A percentile compares a stretch with the other conserved stretches of the same genome.
These are phyloP conservation scores for Gymnarchus niloticus DNA, from an alignment of 2,113 vertebrate genomes.

Conservation along the genomic window DNA sequence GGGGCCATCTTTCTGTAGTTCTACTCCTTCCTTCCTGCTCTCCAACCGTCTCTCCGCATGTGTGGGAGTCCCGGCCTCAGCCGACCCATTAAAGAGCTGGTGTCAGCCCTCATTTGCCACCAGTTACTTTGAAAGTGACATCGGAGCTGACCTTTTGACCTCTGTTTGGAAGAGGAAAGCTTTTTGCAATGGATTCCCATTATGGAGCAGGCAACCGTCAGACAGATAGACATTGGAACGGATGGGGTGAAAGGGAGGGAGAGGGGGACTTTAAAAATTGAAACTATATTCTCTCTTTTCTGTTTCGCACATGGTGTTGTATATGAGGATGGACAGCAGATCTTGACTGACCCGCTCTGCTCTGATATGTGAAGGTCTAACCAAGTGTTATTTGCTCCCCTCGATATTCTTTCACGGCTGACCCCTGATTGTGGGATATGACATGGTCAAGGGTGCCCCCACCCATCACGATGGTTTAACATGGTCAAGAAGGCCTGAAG, in stretches of 20 bases:
- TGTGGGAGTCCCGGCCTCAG: constrained; percentile 55
- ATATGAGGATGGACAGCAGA: constrained; percentile 48
- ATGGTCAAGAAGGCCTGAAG: neutral
- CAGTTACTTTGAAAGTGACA: constrained; percentile 71
- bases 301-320: constrained; percentile 52
- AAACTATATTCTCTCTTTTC: constrained; percentile 61
- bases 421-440: constrained; percentile 29
- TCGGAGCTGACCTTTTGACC: constrained; percentile 62
- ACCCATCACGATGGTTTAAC: neutral
- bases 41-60: constrained; percentile 49
- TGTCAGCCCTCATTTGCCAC: constrained; percentile 73
- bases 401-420: constrained; percentile 18
- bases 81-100: constrained; percentile 58
- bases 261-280: constrained; percentile 58
- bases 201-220: constrained; percentile 58
- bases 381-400: constrained; percentile 32
- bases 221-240: constrained; percentile 39
- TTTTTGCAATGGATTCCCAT: constrained; percentile 66
- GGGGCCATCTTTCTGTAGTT: neutral
- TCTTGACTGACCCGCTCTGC: constrained; percentile 38
- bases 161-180: constrained; percentile 55
- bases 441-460: constrained; percentile 1
- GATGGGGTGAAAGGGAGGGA: constrained; percentile 50
- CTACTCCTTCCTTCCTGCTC: neutral
- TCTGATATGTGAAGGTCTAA: constrained; percentile 38